Conservation (phyloP, 2,113 vertebrate species). For the Syngnathus floridae region DNA sequence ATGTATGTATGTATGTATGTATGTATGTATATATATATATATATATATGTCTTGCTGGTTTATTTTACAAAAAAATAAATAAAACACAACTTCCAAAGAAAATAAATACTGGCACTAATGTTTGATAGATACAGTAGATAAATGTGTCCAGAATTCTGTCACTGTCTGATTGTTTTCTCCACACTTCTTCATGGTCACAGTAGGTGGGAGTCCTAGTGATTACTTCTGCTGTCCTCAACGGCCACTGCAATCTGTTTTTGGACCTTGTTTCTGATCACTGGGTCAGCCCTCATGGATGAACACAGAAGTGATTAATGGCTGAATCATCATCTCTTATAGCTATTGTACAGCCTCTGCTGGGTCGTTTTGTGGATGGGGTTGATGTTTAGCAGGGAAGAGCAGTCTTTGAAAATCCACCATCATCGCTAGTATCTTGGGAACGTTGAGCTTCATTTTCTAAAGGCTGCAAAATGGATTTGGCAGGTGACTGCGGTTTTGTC, state of each 20-base stretch:
- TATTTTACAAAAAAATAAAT: no score
- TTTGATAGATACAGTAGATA: background rate
- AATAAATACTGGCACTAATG: background rate
- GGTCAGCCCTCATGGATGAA: background rate
- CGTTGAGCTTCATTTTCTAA: background rate
- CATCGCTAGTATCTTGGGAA: background rate
- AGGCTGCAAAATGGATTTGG: background rate
- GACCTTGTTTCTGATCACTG: background rate
- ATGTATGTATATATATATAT: background rate
- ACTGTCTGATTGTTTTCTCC: background rate
- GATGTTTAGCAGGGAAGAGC: background rate
- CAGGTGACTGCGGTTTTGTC: background rate
- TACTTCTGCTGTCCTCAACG: background rate
- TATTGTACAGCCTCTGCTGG: background rate
- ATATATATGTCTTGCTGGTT: no score
- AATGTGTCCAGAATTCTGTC: no score
- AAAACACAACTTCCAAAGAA: no score
- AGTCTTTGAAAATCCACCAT: background rate
- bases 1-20: background rate
- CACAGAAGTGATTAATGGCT: constrained; percentile 1
- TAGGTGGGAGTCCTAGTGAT: background rate
- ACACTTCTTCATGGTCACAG: background rate
- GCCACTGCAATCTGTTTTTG: background rate
- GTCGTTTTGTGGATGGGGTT: background rate
- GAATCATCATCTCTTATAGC: background rate